Conservation (phyloP, 2,113 vertebrate species). For the Meles meles region DNA sequence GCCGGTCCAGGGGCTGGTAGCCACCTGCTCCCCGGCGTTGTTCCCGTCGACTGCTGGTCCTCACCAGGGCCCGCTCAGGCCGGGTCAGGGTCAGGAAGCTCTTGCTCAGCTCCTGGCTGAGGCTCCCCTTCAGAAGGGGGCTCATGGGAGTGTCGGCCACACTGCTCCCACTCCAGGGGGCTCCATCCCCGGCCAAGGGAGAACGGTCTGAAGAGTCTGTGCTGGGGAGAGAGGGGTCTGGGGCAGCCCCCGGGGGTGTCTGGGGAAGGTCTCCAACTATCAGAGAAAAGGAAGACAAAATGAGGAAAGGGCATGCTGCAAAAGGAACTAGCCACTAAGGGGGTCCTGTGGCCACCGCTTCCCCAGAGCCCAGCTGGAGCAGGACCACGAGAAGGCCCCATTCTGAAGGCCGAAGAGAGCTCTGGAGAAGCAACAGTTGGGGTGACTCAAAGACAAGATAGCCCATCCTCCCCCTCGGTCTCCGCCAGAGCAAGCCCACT, state of each 20-base stretch:
- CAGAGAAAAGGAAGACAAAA: not conserved
- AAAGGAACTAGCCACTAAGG: accelerated
- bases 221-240: conserved; percentile 69
- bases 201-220: conserved; percentile 74
- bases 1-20: conserved; percentile 79
- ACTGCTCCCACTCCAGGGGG: conserved; percentile 75
- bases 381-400: not conserved
- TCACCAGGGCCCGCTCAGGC: conserved; percentile 70
- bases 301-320: not conserved
- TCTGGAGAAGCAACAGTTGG: not conserved
- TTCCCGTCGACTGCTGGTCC: conserved; percentile 76
- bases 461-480: not conserved
- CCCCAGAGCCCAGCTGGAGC: not conserved
- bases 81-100: conserved; percentile 87
- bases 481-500: not conserved
- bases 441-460: not conserved
- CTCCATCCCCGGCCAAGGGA: conserved; percentile 56
- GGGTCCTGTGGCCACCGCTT: accelerated
- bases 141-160: conserved; percentile 89
- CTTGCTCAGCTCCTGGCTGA: conserved; percentile 91
- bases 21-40: conserved; percentile 45
- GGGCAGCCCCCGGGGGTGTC: conserved; percentile 58
- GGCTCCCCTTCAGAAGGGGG: conserved; percentile 89
- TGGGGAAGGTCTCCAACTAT: conserved; percentile 73
- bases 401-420: not conserved